Base-by-base conservation (phyloP, 2,888 invertebrate genomes). In the Brachycybe producta region DNA sequence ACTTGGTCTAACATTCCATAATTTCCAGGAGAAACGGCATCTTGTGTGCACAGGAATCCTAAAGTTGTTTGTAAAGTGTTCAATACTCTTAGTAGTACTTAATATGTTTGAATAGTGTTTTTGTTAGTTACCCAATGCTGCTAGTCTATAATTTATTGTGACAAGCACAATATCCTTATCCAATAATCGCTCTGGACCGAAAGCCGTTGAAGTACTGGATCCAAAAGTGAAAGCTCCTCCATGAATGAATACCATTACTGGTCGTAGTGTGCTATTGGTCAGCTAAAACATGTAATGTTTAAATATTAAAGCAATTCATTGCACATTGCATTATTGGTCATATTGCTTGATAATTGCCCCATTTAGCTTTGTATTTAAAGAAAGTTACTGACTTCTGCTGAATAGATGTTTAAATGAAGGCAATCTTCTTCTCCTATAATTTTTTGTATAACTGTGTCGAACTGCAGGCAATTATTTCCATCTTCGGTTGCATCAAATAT, bases 41-140 rank as follows among this genome's bases (percentile, higher is more conserved):
- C 76, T 52, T 76, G 75, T 11, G 77, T 71, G 45, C 78, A 78
- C 30, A 80, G 64, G 61, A 79, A 80, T 15, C 73, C 74, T 69
- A 52, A 3, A 53, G 28, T 15, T 21, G 7, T 7, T 15, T 21
- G n/a, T 42, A 32, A 11, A 11, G 32, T 13, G 8, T 32, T 13
- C 13, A 8, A 32, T 32, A 32, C 8, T 11, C 13, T 32, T n/a
- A n/a, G n/a, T n/a, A n/a, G n/a, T n/a, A n/a, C n/a, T n/a, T n/a
- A n/a, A n/a, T n/a, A n/a, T n/a, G n/a, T n/a, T n/a, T n/a, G n/a
- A n/a, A n/a, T n/a, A n/a, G n/a, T n/a, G n/a, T n/a, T n/a, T n/a
- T n/a, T 11, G 13, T 11, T 32, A n/a, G 28, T 49, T 39, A 49
- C 49, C 59, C 41, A 73, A 60, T 1, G 69, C 60, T 26, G 73